Conservation (phyloP, 2,797 vertebrate genomes). For the Gallirallus australis region DNA sequence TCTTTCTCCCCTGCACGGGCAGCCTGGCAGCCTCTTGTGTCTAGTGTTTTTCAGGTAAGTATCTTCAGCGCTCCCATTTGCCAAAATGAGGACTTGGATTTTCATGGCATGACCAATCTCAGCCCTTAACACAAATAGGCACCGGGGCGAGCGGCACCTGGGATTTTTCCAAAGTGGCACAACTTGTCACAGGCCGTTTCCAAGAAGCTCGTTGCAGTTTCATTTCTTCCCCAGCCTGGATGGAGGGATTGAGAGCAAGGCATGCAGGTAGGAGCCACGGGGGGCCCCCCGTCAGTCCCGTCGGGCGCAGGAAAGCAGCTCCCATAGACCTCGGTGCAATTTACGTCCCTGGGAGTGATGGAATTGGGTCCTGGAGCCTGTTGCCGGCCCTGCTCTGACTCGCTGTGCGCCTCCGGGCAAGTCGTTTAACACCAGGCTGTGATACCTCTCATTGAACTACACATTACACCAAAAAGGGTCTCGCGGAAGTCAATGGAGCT, state of each 20-base stretch:
- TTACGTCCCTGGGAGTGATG: constrained; percentile 30
- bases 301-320: accelerated
- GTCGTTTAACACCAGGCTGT: constrained; percentile 66
- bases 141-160: not conserved
- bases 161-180: not conserved
- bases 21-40: not conserved
- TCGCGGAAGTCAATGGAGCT: constrained; percentile 60
- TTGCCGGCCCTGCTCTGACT: not conserved
- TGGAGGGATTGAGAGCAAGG: not conserved
- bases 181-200: not conserved
- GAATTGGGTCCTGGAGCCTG: constrained; percentile 42
- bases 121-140: not conserved
- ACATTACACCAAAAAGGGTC: constrained; percentile 57
- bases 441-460: constrained; percentile 63
- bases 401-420: constrained; percentile 4
- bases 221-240: not conserved
- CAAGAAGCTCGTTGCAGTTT: not conserved
- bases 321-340: not conserved
- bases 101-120: accelerated
- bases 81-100: not conserved
- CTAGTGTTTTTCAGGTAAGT: not conserved
- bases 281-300: not conserved
- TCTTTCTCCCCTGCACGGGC: accelerated
- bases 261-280: not conserved
- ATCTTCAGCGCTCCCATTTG: not conserved